A percentile compares a stretch with the other conserved stretches of the same genome.
phyloP scores from a whole-genome alignment of 2,113 vertebrate genomes.

The Grantiella picta region DNA sequence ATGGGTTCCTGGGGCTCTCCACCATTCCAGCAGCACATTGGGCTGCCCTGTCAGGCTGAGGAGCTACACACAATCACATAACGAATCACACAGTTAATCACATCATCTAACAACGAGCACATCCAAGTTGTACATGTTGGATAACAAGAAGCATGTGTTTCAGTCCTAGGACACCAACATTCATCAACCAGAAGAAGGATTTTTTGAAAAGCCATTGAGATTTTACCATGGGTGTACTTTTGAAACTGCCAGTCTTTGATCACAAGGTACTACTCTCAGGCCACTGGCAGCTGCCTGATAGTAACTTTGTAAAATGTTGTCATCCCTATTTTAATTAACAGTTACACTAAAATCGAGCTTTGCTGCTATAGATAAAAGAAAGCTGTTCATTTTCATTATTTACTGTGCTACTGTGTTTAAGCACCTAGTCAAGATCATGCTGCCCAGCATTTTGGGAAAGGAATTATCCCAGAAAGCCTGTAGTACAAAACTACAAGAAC shows the following conservation, averaged over 20 bases:
- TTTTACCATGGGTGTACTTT: neutral
- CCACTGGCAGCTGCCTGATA: neutral
- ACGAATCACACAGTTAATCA: neutral
- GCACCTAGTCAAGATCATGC: neutral
- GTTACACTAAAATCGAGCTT: neutral
- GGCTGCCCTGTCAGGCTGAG: neutral
- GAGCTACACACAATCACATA: no score
- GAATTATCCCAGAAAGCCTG: neutral
- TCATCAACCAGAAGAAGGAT: neutral
- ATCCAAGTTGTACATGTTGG: rapidly evolving
- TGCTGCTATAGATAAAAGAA: neutral
- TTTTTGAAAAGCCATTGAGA: neutral
- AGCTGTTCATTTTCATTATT: neutral
- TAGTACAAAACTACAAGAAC: neutral
- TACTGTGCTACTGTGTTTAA: neutral
- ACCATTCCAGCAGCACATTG: neutral
- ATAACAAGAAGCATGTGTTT: rapidly evolving
- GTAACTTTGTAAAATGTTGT: neutral
- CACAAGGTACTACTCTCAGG: neutral
- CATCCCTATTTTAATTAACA: neutral
- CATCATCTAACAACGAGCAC: rapidly evolving
- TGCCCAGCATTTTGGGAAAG: neutral
- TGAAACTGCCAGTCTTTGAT: neutral
- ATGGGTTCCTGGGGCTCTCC: neutral
- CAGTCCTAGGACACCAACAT: neutral